Evolutionary conservation across 2,113 vertebrate species (phyloP).

Genomic region (Notarius quadriscutis): DNA sequence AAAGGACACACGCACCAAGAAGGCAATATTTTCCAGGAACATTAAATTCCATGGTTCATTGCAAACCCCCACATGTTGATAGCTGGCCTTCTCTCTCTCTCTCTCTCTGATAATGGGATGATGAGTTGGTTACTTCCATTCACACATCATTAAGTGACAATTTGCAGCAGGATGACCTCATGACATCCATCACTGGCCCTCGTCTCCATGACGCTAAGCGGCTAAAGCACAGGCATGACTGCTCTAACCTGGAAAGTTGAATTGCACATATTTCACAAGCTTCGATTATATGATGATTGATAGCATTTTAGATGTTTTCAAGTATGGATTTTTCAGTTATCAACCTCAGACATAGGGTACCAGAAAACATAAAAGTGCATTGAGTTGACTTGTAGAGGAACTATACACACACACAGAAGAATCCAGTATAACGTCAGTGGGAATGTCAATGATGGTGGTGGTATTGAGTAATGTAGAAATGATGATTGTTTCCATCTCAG

Average conservation of each 20-base stretch:
- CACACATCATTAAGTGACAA: conserved; percentile 47
- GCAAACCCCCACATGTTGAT: conserved; percentile 48
- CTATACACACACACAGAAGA: background rate
- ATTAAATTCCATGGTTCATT: conserved; percentile 50
- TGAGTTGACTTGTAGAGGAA: background rate
- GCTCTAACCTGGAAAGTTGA: conserved; percentile 14
- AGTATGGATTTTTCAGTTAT: conserved; percentile 43
- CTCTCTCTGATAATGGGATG: conserved; percentile 29
- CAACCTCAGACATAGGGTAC: conserved; percentile 13
- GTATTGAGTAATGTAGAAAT: background rate
- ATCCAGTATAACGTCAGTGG: background rate
- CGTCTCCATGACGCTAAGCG: conserved; percentile 46
- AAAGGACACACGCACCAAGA: conserved; percentile 29
- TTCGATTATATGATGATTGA: conserved; percentile 38
- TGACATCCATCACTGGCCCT: conserved; percentile 50
- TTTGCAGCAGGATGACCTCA: conserved; percentile 51
- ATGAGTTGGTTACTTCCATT: conserved; percentile 48
- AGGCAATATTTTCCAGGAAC: conserved; percentile 44
- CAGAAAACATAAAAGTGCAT: conserved; percentile 1
- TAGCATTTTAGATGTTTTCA: conserved; percentile 44
- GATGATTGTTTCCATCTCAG: background rate
- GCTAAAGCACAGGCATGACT: conserved; percentile 38
- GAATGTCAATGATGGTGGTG: background rate
- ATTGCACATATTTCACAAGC: conserved; percentile 29
- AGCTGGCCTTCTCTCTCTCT: background rate